A percentile compares a stretch with the other conserved stretches of the same genome.
Conservation (phyloP, 2,113 vertebrate genomes). For the Bostrychus sinensis region DNA sequence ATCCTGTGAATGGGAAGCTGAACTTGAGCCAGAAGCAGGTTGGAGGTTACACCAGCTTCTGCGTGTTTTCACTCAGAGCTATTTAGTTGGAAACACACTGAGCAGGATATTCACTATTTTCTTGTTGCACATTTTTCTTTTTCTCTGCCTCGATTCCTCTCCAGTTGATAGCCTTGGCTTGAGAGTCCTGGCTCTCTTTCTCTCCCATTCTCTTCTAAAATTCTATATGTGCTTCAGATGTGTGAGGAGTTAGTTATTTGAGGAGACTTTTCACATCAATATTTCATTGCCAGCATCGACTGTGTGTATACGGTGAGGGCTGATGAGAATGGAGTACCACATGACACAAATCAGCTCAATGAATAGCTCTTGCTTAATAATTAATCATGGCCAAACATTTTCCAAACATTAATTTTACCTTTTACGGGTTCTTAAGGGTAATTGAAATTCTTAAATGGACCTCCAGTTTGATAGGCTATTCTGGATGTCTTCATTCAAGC, state of each 20-base stretch:
- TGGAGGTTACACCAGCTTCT: conserved; percentile 39
- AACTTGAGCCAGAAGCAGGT: conserved; percentile 36
- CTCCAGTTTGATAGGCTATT: background rate
- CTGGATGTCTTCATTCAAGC: background rate
- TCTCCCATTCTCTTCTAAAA: conserved; percentile 53
- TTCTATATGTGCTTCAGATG: conserved; percentile 57
- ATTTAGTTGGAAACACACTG: conserved; percentile 40
- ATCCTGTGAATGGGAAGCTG: conserved; percentile 33
- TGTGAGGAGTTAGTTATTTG: conserved; percentile 53
- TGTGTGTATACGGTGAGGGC: conserved; percentile 24
- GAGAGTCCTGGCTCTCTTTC: conserved; percentile 42
- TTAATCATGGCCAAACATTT: conserved; percentile 33
- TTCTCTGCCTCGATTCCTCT: conserved; percentile 38
- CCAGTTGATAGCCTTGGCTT: conserved; percentile 62
- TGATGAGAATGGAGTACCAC: conserved; percentile 29
- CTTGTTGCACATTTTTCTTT: conserved; percentile 42
- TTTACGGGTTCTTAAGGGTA: conserved; percentile 26
- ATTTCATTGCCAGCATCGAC: conserved; percentile 29
- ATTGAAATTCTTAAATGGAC: conserved; percentile 12
- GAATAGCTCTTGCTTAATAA: conserved; percentile 27
- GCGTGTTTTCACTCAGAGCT: conserved; percentile 29
- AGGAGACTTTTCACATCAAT: conserved; percentile 51
- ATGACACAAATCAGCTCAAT: conserved; percentile 15
- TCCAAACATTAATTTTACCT: conserved; percentile 13
- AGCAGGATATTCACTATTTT: conserved; percentile 45